Evolutionary conservation across 2,888 invertebrate genomes (phyloP), one percentile per base, ranked within the genome.

Genomic region (Tetragonisca angustula): DNA sequence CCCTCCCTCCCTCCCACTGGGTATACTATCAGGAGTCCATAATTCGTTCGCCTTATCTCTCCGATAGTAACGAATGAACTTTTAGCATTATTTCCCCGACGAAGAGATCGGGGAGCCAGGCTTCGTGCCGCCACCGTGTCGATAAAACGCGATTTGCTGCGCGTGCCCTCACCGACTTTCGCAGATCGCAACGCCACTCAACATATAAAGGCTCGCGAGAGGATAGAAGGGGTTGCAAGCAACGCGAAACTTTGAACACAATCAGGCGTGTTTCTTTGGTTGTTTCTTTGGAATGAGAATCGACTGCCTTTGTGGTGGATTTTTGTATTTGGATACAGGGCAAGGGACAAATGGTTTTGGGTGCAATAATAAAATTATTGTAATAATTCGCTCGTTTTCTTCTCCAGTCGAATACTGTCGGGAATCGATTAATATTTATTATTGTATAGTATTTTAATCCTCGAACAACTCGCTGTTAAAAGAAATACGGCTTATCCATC

Each of bases 21-120:
- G 84, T 81, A 83, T 83, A 89, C 83, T 89, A 89, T 89, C 88
- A 80, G 79, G 56, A 89, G 89, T 89, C 88, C 84, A 83, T 89
- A 89, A 89, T 87, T 89, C 82, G 87, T 86, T 79, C 64, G 64
- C 52, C 88, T 89, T 89, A 89, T 89, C 88, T 86, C 61, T 74
- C 65, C 83, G 83, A 89, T 84, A 75, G 85, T 86, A 89, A 89
- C 78, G 88, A 87, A 89, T 87, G 88, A 89, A 89, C 88, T 89
- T 89, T 89, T 89, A 89, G 77, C 87, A 86, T 89, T 87, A 89
- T 85, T 88, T 83, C 85, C 79, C 74, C 81, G 74, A 75, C 76
- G 77, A 68, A 54, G 73, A 21, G 52, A 85, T 82, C 82, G 82
- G 79, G 81, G 2, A 24, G 69, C 76, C 70, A 72, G 61, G 73